These are phyloP conservation scores for Lagria hirta DNA, from an alignment of 2,888 invertebrate genomes.

Conservation along the genomic window DNA sequence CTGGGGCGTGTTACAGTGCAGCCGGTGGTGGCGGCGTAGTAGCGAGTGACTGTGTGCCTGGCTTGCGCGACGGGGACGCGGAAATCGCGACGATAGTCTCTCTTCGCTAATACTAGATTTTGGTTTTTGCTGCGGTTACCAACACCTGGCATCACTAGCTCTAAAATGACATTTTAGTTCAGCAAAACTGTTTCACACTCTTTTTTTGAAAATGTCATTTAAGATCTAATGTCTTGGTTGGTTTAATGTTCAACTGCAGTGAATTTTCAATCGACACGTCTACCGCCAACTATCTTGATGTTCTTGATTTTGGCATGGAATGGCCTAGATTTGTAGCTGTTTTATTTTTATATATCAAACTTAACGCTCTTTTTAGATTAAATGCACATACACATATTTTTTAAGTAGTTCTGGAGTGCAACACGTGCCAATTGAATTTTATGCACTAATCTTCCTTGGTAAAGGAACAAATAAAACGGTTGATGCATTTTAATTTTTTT, in stretches of 20 bases:
- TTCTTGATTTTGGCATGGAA: slow-evolving; percentile 19
- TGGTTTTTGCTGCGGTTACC: slow-evolving; percentile 21
- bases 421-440: slow-evolving; percentile 21
- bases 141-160: no score
- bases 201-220: no score
- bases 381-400: slow-evolving; percentile 21
- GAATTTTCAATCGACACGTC: slow-evolving; percentile 6
- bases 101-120: slow-evolving; percentile 24
- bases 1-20: slow-evolving; percentile 54
- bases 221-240: no score
- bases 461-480: slow-evolving; percentile 4
- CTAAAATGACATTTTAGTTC: no score
- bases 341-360: slow-evolving; percentile 14
- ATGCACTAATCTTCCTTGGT: slow-evolving; percentile 14
- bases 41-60: slow-evolving; percentile 51
- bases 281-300: slow-evolving; percentile 14
- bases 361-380: slow-evolving; percentile 16
- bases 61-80: slow-evolving; percentile 39
- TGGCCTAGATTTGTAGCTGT: slow-evolving; percentile 21
- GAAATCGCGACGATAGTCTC: slow-evolving; percentile 20
- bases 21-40: slow-evolving; percentile 52
- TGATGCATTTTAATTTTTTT: no score
- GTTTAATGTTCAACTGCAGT: slow-evolving; percentile 11
- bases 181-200: no score
- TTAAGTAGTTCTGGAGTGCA: slow-evolving; percentile 18